These are phyloP conservation scores for Falco naumanni DNA, from an alignment of 2,797 vertebrate species.

Conservation along the genomic window DNA sequence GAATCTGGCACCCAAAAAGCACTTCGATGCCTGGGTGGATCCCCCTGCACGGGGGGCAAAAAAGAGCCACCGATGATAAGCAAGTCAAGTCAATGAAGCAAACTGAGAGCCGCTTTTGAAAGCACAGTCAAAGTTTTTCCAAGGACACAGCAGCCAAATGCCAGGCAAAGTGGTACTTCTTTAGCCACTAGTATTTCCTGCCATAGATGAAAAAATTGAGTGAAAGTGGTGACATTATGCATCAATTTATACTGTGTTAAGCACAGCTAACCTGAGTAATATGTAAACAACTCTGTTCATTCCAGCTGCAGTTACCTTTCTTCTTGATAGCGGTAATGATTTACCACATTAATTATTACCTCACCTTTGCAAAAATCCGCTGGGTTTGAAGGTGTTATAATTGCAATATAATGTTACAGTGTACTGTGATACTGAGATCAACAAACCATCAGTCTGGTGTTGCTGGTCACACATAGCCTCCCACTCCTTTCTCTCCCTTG, in stretches of 20 bases:
- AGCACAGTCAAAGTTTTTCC: neutral
- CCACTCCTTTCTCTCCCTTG: neutral
- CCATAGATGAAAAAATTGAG: neutral
- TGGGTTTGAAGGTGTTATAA: neutral
- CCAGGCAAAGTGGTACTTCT: neutral
- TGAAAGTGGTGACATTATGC: neutral
- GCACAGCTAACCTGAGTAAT: neutral
- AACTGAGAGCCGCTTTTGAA: neutral
- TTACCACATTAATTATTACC: neutral
- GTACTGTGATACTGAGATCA: neutral
- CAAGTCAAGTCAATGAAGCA: neutral
- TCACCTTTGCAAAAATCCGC: neutral
- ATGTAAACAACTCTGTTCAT: neutral
- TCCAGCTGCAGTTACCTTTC: neutral
- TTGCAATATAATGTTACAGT: neutral
- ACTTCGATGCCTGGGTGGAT: neutral
- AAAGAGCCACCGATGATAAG: neutral
- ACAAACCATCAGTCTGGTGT: neutral
- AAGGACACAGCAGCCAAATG: neutral
- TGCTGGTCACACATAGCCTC: neutral
- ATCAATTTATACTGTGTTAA: neutral
- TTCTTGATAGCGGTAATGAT: neutral
- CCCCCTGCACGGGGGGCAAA: neutral
- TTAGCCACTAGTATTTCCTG: neutral
- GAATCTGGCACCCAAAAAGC: neutral